phyloP scores from a whole-genome alignment of 2,113 vertebrate species.

The Tylochromis polylepis region DNA sequence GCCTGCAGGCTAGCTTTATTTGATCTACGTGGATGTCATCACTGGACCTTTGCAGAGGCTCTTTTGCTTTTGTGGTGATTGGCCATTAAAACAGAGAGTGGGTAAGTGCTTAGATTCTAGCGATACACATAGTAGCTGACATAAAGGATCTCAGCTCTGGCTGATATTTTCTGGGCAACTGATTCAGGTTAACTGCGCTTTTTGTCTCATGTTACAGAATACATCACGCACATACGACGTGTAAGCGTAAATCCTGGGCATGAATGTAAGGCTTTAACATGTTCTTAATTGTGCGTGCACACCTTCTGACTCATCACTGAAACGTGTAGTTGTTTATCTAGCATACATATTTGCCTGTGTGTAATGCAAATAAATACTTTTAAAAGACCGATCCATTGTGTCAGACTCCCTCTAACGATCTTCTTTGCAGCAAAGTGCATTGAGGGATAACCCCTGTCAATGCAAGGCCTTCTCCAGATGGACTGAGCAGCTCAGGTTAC shows the following conservation, averaged over 20 bases:
- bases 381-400: slow-evolving; percentile 49
- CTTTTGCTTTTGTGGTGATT: neutral
- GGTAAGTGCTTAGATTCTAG: neutral
- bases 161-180: neutral
- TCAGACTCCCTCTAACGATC: slow-evolving; percentile 59
- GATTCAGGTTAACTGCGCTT: neutral
- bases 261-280: neutral
- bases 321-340: neutral
- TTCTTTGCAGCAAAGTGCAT: slow-evolving; percentile 71
- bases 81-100: neutral
- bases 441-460: slow-evolving; percentile 73
- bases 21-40: slow-evolving; percentile 19
- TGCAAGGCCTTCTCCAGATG: slow-evolving; percentile 74
- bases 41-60: neutral
- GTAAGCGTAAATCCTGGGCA: neutral
- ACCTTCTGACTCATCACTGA: slow-evolving; percentile 9
- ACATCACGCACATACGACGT: neutral
- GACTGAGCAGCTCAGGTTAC: slow-evolving; percentile 70
- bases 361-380: slow-evolving; percentile 62
- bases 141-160: neutral
- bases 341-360: neutral
- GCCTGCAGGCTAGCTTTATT: slow-evolving; percentile 21
- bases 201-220: slow-evolving; percentile 7
- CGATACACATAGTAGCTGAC: neutral
- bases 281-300: neutral